Conservation (phyloP, 2,113 vertebrate genomes). For the Furnarius figulus region DNA sequence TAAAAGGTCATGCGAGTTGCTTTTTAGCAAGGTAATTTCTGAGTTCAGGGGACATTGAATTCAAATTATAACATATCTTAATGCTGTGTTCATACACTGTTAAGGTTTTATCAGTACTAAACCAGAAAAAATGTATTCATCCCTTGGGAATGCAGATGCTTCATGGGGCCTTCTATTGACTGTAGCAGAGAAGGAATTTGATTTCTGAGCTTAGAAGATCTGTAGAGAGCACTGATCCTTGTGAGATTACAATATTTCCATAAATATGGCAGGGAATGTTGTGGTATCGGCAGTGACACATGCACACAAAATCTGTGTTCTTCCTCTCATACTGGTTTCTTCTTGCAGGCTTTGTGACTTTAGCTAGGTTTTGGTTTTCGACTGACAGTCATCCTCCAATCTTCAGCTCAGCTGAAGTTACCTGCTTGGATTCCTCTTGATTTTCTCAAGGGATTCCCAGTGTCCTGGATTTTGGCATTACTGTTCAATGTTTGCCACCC, state of each 20-base stretch:
- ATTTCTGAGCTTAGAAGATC: conserved; percentile 23
- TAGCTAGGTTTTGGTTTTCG: background rate
- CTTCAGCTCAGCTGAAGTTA: conserved; percentile 29
- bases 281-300: background rate
- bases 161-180: background rate
- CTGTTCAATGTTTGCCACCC: background rate
- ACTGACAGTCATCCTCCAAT: background rate
- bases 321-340: background rate
- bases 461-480: conserved; percentile 8
- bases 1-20: background rate
- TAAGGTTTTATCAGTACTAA: conserved; percentile 18
- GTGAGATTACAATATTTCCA: conserved; percentile 4
- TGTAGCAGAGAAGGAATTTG: background rate
- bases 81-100: background rate
- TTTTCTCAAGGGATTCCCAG: conserved; percentile 24
- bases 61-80: background rate
- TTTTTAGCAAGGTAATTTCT: background rate
- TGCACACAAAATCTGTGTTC: background rate
- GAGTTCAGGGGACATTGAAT: background rate
- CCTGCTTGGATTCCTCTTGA: background rate
- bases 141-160: background rate
- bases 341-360: conserved; percentile 14
- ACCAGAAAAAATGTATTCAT: background rate
- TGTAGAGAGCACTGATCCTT: conserved; percentile 11
- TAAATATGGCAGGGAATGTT: background rate